These are phyloP conservation scores for Cordilura impudica DNA, from an alignment of 2,888 invertebrate genomes.

Conservation along the genomic window DNA sequence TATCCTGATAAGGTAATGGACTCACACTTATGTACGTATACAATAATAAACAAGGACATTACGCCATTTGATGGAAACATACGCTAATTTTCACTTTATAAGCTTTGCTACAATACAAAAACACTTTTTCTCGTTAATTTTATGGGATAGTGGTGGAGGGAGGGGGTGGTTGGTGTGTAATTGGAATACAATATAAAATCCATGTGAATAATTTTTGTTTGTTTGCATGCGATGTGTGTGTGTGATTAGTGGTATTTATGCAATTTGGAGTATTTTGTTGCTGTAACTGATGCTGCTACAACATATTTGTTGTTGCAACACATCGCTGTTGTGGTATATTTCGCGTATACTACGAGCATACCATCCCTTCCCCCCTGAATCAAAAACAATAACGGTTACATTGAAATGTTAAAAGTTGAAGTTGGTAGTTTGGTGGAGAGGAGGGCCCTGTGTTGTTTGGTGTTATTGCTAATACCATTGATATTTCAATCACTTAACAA, in stretches of 20 bases:
- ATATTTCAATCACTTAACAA: slow-evolving; percentile 62
- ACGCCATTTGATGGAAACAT: slow-evolving; percentile 15
- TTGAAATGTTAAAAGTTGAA: background rate
- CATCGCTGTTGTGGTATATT: slow-evolving; percentile 45
- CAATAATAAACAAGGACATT: slow-evolving; percentile 13
- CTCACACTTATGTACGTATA: too few relatives aligned
- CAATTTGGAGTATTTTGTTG: slow-evolving; percentile 24
- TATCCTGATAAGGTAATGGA: too few relatives aligned
- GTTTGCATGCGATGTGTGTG: slow-evolving; percentile 18
- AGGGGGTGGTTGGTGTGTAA: too few relatives aligned
- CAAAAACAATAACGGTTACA: slow-evolving; percentile 37
- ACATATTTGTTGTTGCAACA: slow-evolving; percentile 38
- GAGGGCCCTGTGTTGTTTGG: slow-evolving; percentile 7
- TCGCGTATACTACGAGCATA: slow-evolving; percentile 25
- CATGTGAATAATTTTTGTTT: slow-evolving; percentile 9
- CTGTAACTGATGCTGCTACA: slow-evolving; percentile 34
- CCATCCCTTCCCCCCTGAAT: slow-evolving; percentile 4
- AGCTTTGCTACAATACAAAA: slow-evolving; percentile 8
- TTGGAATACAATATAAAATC: background rate
- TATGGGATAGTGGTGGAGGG: background rate
- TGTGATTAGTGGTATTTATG: slow-evolving; percentile 62
- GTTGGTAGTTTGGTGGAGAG: background rate
- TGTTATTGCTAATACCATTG: slow-evolving; percentile 56
- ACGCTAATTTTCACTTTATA: slow-evolving; percentile 39
- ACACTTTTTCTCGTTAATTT: background rate